phyloP scores from a whole-genome alignment of 2,797 vertebrate genomes.

The Oreochromis grahami region DNA sequence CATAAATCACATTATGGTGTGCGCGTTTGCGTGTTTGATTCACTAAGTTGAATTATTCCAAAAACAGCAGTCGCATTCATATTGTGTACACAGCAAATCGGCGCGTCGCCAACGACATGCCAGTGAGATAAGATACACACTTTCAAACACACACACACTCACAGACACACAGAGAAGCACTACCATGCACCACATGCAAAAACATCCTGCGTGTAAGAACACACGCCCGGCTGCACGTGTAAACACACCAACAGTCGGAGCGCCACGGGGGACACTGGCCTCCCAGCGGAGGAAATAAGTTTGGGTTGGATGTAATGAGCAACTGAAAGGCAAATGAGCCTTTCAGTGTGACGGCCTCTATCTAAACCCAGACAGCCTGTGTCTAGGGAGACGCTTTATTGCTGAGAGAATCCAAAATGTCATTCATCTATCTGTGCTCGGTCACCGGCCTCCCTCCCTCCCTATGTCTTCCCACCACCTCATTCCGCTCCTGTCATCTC shows the following conservation, averaged over 20 bases:
- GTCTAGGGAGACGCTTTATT: slow-evolving; percentile 65
- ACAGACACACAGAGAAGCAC: background rate
- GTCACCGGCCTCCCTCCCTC: background rate
- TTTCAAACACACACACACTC: background rate
- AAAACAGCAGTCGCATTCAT: background rate
- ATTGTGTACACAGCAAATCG: slow-evolving; percentile 6
- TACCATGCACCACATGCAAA: background rate
- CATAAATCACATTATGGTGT: slow-evolving; percentile 26
- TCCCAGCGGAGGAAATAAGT: slow-evolving; percentile 58
- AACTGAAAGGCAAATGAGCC: slow-evolving; percentile 71
- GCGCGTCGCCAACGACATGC: background rate
- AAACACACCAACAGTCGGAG: background rate
- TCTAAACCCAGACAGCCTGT: slow-evolving; percentile 62
- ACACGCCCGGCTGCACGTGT: background rate
- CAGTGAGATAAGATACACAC: background rate
- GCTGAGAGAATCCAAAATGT: slow-evolving; percentile 70
- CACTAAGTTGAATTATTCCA: slow-evolving; percentile 3
- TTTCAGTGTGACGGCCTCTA: slow-evolving; percentile 58
- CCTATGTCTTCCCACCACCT: background rate
- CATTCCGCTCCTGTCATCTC: slow-evolving; percentile 39
- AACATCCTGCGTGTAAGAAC: background rate
- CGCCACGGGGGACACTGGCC: background rate
- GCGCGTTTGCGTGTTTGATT: background rate
- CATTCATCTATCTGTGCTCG: slow-evolving; percentile 52
- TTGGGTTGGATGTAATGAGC: slow-evolving; percentile 66